A percentile compares a stretch with the other conserved stretches of the same genome.
Conservation (phyloP, 2,113 vertebrate genomes). For the Petromus typicus region DNA sequence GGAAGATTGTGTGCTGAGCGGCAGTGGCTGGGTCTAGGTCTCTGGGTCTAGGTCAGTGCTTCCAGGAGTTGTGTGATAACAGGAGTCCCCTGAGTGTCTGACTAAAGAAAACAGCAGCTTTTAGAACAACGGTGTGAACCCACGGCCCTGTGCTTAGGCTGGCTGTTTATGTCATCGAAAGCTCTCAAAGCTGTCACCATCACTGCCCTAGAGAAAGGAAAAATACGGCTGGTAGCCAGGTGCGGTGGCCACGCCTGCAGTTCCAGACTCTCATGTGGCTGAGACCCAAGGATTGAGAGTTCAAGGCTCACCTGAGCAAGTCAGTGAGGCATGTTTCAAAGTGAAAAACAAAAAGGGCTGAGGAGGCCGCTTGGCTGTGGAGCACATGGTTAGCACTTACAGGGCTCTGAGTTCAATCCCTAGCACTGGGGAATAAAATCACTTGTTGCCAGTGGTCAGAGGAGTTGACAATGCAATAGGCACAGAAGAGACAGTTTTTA, state of each 20-base stretch:
- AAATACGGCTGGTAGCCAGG: background rate
- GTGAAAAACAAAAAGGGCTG: background rate
- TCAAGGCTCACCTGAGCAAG: background rate
- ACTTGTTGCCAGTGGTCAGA: background rate
- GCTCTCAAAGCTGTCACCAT: background rate
- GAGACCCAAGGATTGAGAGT: background rate
- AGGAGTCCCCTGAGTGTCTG: background rate
- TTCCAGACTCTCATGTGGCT: background rate
- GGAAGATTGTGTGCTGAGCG: background rate
- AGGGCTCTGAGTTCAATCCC: background rate
- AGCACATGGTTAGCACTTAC: background rate
- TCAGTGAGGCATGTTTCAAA: background rate
- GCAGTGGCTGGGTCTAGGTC: no score
- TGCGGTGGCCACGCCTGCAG: background rate
- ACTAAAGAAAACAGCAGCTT: background rate
- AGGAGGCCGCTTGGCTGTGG: no score
- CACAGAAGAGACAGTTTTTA: background rate
- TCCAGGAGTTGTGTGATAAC: background rate
- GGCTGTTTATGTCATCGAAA: background rate
- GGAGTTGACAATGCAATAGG: background rate
- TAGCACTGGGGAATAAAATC: background rate
- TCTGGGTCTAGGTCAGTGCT: background rate
- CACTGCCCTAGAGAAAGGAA: background rate
- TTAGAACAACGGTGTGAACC: background rate
- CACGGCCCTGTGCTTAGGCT: background rate